A percentile compares a stretch with the other conserved stretches of the same genome.
phyloP scores from a whole-genome alignment of 2,113 vertebrate species.

The Siphamia tubifer region DNA sequence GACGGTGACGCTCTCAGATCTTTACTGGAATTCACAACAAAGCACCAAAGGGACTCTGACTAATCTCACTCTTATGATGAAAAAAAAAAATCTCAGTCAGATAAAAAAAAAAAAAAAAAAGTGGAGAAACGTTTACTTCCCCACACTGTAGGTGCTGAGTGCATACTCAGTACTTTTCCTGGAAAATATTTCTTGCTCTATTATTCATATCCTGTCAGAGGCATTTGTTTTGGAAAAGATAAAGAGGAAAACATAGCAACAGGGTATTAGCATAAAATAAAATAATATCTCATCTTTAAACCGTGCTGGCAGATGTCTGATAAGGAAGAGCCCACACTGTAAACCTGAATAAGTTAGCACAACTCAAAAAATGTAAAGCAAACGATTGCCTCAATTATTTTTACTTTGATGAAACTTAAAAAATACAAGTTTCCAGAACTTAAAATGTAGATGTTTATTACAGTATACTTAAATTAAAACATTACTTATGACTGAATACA shows the following conservation, averaged over 20 bases:
- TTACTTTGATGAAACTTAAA: too few relatives aligned
- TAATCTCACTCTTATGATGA: constrained; percentile 21
- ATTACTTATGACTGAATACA: too few relatives aligned
- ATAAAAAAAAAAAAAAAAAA: constrained; percentile 3
- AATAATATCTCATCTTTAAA: constrained; percentile 12
- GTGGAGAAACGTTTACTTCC: background rate
- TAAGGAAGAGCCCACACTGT: background rate
- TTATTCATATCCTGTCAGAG: background rate
- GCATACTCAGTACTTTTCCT: constrained; percentile 7
- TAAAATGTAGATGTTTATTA: too few relatives aligned
- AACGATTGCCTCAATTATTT: too few relatives aligned
- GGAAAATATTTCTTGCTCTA: background rate
- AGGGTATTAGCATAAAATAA: background rate
- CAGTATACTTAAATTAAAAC: too few relatives aligned
- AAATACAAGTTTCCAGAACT: too few relatives aligned
- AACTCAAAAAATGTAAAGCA: too few relatives aligned
- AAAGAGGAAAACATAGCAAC: background rate
- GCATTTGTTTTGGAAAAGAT: constrained; percentile 2
- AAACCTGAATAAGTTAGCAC: too few relatives aligned
- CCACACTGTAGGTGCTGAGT: background rate
- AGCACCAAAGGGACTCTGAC: constrained; percentile 25
- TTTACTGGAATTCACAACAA: constrained; percentile 50
- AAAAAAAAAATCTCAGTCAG: constrained; percentile 14
- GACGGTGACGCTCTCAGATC: constrained; percentile 29
- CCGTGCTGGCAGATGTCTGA: background rate